Evolutionary conservation across 2,888 invertebrate species (phyloP).

Genomic region (Laspeyria flexula): DNA sequence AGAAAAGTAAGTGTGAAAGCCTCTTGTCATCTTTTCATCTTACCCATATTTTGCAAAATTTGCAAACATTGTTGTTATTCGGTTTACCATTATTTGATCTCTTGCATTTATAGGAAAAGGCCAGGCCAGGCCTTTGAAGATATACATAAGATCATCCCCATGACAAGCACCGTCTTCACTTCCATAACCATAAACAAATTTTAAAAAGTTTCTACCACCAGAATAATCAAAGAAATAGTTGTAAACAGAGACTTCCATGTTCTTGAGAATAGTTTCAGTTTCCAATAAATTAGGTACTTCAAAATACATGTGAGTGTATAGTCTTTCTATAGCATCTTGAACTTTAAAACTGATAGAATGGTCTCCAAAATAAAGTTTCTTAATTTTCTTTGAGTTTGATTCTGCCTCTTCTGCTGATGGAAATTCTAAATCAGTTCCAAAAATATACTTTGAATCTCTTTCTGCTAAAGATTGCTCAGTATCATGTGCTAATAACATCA

Average conservation of each 20-base stretch:
- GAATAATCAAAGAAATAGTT: slow-evolving; percentile 73
- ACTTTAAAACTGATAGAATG: slow-evolving; percentile 70
- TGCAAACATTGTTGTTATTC: slow-evolving; percentile 72
- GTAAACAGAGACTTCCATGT: slow-evolving; percentile 57
- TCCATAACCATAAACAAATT: slow-evolving; percentile 51
- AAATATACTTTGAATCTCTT: slow-evolving; percentile 63
- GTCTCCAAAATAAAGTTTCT: slow-evolving; percentile 75
- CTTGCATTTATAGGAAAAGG: slow-evolving; percentile 57
- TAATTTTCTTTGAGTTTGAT: slow-evolving; percentile 53
- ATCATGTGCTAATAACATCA: slow-evolving; percentile 51
- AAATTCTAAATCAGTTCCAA: slow-evolving; percentile 74
- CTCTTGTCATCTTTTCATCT: too few relatives aligned
- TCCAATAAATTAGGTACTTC: slow-evolving; percentile 72
- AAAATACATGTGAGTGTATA: slow-evolving; percentile 74
- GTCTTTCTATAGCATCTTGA: slow-evolving; percentile 62
- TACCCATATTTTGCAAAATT: slow-evolving; percentile 79
- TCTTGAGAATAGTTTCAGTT: slow-evolving; percentile 50
- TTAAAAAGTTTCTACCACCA: slow-evolving; percentile 70
- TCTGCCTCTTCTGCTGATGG: slow-evolving; percentile 59
- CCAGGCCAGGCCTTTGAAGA: slow-evolving; percentile 64
- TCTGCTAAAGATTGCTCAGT: slow-evolving; percentile 52
- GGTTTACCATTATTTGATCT: slow-evolving; percentile 64
- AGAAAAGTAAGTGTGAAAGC: too few relatives aligned
- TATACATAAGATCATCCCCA: slow-evolving; percentile 72
- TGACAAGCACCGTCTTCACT: slow-evolving; percentile 67